A percentile compares a stretch with the other conserved stretches of the same genome.
Evolutionary conservation across 2,888 invertebrate species (phyloP).

Genomic region (Camptogramma bilineatum): DNA sequence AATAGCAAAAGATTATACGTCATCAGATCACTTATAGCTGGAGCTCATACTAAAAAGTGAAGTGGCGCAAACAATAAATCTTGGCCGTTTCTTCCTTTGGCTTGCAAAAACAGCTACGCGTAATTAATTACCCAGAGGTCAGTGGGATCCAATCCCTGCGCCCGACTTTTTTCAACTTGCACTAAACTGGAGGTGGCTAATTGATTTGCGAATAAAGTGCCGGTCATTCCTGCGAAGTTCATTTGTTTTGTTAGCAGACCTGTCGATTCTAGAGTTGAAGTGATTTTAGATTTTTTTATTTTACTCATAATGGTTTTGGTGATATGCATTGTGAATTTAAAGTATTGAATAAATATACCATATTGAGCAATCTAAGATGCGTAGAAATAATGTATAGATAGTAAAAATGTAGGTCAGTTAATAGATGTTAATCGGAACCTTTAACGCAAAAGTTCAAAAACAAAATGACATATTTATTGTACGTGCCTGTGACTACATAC

Average conservation of each 20-base stretch:
- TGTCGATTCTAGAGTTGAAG: not conserved
- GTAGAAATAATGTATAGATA: too few species aligned
- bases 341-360: too few species aligned
- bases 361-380: too few species aligned
- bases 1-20: not conserved
- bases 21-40: constrained; percentile 42
- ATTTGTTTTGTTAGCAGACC: constrained; percentile 15
- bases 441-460: too few species aligned
- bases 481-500: too few species aligned
- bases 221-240: constrained; percentile 28
- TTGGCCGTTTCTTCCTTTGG: constrained; percentile 71
- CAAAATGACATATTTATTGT: too few species aligned
- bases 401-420: too few species aligned
- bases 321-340: too few species aligned
- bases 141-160: constrained; percentile 76
- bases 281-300: not conserved
- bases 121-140: constrained; percentile 78
- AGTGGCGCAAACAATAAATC: constrained; percentile 76
- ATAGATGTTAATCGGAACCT: too few species aligned
- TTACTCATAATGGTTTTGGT: not conserved
- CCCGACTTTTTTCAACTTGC: constrained; percentile 72
- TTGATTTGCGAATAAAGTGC: constrained; percentile 56
- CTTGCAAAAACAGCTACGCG: constrained; percentile 77
- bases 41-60: constrained; percentile 29
- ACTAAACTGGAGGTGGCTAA: constrained; percentile 64